Conservation (phyloP, 2,113 vertebrate species). For the Puffinus mauretanicus region DNA sequence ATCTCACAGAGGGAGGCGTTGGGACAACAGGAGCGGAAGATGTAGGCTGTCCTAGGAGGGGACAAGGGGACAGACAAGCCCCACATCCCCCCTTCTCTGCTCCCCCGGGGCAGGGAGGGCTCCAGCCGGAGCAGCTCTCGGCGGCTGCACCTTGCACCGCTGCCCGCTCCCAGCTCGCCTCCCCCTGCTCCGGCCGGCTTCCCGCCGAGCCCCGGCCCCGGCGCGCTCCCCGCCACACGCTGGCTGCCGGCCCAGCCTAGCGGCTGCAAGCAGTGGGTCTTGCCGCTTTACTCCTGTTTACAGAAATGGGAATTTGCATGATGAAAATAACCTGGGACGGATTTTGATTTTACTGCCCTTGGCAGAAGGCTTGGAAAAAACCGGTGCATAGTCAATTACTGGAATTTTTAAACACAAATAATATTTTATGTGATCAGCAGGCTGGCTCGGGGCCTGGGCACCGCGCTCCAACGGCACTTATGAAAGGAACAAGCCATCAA, state of each 20-base stretch:
- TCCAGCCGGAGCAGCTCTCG: background rate
- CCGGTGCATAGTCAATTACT: slow-evolving; percentile 82
- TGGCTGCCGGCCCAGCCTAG: background rate
- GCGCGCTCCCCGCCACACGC: background rate
- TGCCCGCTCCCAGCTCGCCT: background rate
- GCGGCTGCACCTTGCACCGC: background rate
- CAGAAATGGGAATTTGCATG: slow-evolving; percentile 83
- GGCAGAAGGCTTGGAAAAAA: slow-evolving; percentile 83
- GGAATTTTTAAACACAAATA: slow-evolving; percentile 88
- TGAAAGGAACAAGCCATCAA: slow-evolving; percentile 77
- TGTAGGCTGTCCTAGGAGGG: background rate
- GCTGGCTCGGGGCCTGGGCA: slow-evolving; percentile 78
- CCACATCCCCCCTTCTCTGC: too few species aligned
- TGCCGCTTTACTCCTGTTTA: slow-evolving; percentile 72
- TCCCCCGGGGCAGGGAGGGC: background rate
- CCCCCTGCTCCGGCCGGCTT: background rate
- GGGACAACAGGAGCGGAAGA: background rate
- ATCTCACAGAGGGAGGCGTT: background rate
- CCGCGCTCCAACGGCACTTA: slow-evolving; percentile 71
- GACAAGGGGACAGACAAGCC: background rate
- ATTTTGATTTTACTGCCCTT: slow-evolving; percentile 82
- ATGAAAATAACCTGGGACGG: slow-evolving; percentile 81
- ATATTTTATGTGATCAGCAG: slow-evolving; percentile 86
- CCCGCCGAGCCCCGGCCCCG: background rate
- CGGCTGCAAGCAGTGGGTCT: background rate